Percentiles rank a stretch among this genome's conserved stretches.
Evolutionary conservation across 2,888 invertebrate genomes (phyloP).

Genomic region (Aphidius colemani): DNA sequence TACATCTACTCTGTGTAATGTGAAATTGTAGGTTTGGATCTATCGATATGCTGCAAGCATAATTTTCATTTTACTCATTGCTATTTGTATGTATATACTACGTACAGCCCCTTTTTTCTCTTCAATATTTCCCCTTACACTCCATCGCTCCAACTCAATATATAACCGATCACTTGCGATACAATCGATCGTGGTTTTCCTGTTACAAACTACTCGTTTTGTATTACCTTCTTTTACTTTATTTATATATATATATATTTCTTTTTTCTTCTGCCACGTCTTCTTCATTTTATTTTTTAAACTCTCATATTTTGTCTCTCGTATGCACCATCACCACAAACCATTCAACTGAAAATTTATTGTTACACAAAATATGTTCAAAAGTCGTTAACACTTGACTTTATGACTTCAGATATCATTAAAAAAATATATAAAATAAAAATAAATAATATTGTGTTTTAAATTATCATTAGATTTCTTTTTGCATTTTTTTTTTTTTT

Average conservation of each 20-base stretch:
- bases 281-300: no score
- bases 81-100: not conserved
- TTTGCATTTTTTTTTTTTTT: no score
- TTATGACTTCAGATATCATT: conserved; percentile 8
- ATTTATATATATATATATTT: not conserved
- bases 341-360: conserved; percentile 17
- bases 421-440: not conserved
- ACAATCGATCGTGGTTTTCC: conserved; percentile 37
- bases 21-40: no score
- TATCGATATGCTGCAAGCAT: no score
- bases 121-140: not conserved
- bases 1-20: no score
- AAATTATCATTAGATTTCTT: no score
- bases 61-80: conserved; percentile 18
- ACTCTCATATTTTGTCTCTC: no score
- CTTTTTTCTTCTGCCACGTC: not conserved
- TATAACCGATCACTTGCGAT: conserved; percentile 33
- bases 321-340: not conserved
- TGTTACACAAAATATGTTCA: not conserved
- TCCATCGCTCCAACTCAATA: not conserved
- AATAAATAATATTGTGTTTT: no score
- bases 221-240: conserved; percentile 21
- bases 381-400: conserved; percentile 6
- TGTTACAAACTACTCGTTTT: conserved; percentile 13
- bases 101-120: no score